Evolutionary conservation across 2,113 vertebrate species (phyloP).

Genomic region (Brevimyrus niger): DNA sequence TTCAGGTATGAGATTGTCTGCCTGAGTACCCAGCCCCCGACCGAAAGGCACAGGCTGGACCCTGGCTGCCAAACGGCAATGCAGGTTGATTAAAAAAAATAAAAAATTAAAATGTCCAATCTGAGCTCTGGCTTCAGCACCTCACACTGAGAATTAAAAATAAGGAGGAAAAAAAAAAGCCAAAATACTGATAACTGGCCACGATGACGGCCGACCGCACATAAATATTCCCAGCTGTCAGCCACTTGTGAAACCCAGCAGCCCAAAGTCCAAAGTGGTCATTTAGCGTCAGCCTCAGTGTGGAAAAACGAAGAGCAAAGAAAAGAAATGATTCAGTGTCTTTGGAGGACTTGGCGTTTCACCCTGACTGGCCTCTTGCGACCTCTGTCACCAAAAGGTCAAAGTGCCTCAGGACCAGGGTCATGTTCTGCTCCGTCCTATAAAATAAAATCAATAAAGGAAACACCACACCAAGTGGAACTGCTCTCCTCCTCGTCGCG

Average conservation of each 20-base stretch:
- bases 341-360: not conserved
- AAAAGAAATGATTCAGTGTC: not conserved
- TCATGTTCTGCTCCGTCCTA: slow-evolving; percentile 23
- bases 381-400: not conserved
- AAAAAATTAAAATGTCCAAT: not conserved
- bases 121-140: not conserved
- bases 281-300: not conserved
- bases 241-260: not conserved
- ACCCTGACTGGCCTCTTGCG: not conserved
- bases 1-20: not conserved
- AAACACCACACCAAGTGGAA: not conserved
- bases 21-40: not conserved
- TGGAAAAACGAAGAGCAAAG: not conserved
- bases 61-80: not conserved
- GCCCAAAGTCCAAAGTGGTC: not conserved
- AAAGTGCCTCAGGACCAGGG: slow-evolving; percentile 1
- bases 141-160: not conserved
- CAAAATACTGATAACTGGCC: not conserved
- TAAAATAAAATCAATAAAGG: not conserved
- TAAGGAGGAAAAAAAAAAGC: no score
- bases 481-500: not conserved
- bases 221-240: not conserved
- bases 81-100: not conserved
- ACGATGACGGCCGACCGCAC: not conserved
- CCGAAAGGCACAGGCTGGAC: not conserved